Evolutionary conservation across 2,797 vertebrate species (phyloP).

Genomic region (Hybognathus amarus): DNA sequence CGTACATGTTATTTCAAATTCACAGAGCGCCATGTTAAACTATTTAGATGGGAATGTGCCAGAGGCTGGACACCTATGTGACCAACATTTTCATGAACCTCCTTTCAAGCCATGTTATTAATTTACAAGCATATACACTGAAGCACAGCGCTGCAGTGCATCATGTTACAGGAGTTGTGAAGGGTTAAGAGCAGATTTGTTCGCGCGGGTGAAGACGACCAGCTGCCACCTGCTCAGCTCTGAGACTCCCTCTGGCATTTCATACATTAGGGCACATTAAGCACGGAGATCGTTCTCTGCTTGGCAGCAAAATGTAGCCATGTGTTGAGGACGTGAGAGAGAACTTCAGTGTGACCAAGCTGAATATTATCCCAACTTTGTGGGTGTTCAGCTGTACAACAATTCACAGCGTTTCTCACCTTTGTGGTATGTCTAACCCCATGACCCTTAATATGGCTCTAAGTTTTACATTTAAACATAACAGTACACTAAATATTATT

Average conservation of each 20-base stretch:
- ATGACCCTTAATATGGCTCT: not conserved
- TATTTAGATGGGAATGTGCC: slow-evolving; percentile 1
- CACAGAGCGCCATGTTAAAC: not conserved
- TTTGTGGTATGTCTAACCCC: not conserved
- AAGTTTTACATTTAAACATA: not conserved
- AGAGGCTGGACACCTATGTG: not conserved
- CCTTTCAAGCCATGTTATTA: not conserved
- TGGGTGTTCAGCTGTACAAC: slow-evolving; percentile 33
- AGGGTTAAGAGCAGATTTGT: slow-evolving; percentile 34
- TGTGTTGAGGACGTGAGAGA: slow-evolving; percentile 28
- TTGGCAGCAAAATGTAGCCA: slow-evolving; percentile 32
- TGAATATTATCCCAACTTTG: slow-evolving; percentile 11
- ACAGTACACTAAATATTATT: not conserved
- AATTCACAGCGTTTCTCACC: not conserved
- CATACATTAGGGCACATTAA: slow-evolving; percentile 49
- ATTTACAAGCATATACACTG: not conserved
- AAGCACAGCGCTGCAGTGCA: not conserved
- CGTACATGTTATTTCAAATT: not conserved
- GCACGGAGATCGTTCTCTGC: slow-evolving; percentile 19
- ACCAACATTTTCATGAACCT: not conserved
- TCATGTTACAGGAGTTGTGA: slow-evolving; percentile 14
- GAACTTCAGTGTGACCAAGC: slow-evolving; percentile 21
- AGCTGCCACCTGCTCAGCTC: slow-evolving; percentile 54
- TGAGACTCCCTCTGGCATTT: slow-evolving; percentile 33
- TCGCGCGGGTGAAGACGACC: slow-evolving; percentile 12